Evolutionary conservation across 1,140 invertebrate species (phyloP).

Genomic region (Melitaea cinxia): DNA sequence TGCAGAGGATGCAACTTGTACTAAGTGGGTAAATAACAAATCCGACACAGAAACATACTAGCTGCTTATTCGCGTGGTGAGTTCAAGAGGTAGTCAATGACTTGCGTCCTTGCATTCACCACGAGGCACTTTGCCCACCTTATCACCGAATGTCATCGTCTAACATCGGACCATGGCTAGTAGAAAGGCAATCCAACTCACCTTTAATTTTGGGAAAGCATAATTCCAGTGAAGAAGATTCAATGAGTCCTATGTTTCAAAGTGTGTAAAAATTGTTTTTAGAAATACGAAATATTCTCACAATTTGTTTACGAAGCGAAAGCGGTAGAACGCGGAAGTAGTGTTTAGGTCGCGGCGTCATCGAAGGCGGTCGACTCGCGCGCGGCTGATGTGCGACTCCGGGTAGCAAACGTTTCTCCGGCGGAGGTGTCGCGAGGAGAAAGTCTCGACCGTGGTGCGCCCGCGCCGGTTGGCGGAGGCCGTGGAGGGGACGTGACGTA

Average conservation of each 20-base stretch:
- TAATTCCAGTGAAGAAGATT: slow-evolving; percentile 21
- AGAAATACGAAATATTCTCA: slow-evolving; percentile 60
- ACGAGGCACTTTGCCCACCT: slow-evolving; percentile 59
- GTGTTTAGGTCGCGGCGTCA: slow-evolving; percentile 42
- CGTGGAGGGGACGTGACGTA: slow-evolving; percentile 71
- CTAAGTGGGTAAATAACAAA: slow-evolving; percentile 42
- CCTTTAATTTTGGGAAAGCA: slow-evolving; percentile 61
- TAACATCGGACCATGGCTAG: slow-evolving; percentile 48
- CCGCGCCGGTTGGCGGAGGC: slow-evolving; percentile 54
- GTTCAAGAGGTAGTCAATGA: slow-evolving; percentile 36
- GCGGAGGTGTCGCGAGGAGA: slow-evolving; percentile 76
- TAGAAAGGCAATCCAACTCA: slow-evolving; percentile 64
- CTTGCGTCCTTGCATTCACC: slow-evolving; percentile 75
- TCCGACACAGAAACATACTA: slow-evolving; percentile 36
- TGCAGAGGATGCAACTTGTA: slow-evolving; percentile 36
- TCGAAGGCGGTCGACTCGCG: slow-evolving; percentile 61
- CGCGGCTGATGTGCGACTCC: slow-evolving; percentile 67
- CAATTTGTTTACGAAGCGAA: slow-evolving; percentile 74
- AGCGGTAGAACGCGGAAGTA: slow-evolving; percentile 66
- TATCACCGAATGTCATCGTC: slow-evolving; percentile 73
- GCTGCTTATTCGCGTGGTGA: slow-evolving; percentile 38
- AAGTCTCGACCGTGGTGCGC: slow-evolving; percentile 76
- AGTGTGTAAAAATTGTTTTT: slow-evolving; percentile 43
- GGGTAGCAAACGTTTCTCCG: slow-evolving; percentile 59
- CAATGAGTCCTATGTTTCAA: slow-evolving; percentile 27